Percentiles rank a stretch among this genome's conserved stretches.
Conservation (phyloP, 2,888 invertebrate species). For the Adelphocoris suturalis region DNA sequence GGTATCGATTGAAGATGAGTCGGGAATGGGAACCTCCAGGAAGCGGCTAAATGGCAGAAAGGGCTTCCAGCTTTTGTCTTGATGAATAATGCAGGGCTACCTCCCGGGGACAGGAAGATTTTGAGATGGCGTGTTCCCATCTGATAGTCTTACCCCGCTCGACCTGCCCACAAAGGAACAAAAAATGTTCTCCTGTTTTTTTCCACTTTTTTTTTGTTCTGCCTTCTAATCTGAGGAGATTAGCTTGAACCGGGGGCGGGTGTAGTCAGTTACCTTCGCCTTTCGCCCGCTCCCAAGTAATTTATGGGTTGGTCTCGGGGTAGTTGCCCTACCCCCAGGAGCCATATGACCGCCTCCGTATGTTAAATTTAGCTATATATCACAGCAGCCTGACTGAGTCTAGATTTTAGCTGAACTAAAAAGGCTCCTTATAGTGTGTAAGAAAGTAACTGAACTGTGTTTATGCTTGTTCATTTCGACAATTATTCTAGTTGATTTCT, state of each 20-base stretch:
- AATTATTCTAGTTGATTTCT: no score
- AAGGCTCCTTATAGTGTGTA: no score
- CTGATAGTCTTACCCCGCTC: conserved; percentile 3
- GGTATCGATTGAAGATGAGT: conserved; percentile 66
- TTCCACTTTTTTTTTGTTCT: not conserved
- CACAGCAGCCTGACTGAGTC: no score
- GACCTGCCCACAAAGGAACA: not conserved
- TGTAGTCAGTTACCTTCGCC: conserved; percentile 32
- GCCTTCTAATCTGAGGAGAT: conserved; percentile 63
- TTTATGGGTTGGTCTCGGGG: not conserved
- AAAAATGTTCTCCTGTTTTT: not conserved
- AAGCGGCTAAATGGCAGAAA: conserved; percentile 67
- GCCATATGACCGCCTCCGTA: not conserved
- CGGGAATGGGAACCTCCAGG: conserved; percentile 43
- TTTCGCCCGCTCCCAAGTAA: not conserved
- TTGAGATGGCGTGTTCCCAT: conserved; percentile 60
- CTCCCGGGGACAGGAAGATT: conserved; percentile 42
- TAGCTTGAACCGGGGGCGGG: conserved; percentile 45
- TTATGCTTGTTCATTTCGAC: no score
- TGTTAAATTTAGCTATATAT: not conserved
- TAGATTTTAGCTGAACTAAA: no score
- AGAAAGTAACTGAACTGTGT: no score
- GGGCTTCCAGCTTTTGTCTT: conserved; percentile 66
- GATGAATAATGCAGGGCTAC: conserved; percentile 68
- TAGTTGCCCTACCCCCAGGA: not conserved